Conservation (phyloP, 2,797 vertebrate species). For the Avahi laniger region DNA sequence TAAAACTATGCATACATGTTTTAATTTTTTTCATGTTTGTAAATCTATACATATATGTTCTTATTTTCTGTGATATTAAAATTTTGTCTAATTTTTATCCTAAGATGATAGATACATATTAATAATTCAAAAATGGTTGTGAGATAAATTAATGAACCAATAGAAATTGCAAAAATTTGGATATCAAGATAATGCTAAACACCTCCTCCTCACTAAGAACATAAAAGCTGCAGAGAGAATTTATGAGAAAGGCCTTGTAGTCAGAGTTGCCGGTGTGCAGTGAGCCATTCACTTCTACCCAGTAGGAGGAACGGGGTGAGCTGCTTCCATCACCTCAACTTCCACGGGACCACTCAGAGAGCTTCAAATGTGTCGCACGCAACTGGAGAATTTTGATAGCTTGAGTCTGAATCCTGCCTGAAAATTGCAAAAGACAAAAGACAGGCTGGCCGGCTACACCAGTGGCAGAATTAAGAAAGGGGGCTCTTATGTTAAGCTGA, state of each 20-base stretch:
- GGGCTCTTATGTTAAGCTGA: not conserved
- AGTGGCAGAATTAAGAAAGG: not conserved
- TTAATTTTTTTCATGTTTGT: conserved; percentile 14
- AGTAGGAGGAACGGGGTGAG: not conserved
- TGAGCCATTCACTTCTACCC: not conserved
- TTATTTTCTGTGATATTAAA: not conserved
- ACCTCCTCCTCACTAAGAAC: not conserved
- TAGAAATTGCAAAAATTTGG: not conserved
- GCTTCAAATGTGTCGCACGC: no score
- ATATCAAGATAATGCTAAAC: not conserved
- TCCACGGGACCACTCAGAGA: not conserved
- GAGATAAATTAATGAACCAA: not conserved
- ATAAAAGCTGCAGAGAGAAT: not conserved
- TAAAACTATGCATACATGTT: not conserved
- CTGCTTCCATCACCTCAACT: not conserved
- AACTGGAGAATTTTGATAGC: not conserved
- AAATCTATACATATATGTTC: not conserved
- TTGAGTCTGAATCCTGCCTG: not conserved
- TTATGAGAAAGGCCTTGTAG: not conserved
- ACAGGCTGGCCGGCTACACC: no score
- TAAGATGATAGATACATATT: not conserved
- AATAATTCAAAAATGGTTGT: not conserved
- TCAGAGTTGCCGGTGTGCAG: not conserved
- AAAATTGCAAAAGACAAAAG: not conserved
- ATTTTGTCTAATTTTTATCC: not conserved